phyloP scores from a whole-genome alignment of 2,797 vertebrate genomes.

The Sebastes cheni region DNA sequence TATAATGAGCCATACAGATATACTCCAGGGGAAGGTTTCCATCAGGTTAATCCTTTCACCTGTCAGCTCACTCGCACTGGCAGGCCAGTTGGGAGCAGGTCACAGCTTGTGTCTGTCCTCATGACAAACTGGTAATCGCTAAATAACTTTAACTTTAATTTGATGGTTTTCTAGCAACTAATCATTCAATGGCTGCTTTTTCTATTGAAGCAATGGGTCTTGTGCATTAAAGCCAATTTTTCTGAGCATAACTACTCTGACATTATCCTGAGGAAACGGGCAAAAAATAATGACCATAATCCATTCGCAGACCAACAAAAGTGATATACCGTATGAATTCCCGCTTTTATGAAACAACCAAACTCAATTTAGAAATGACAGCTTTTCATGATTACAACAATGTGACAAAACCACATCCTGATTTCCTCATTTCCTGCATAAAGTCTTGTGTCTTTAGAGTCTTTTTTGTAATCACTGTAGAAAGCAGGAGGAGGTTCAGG shows the following conservation, averaged over 20 bases:
- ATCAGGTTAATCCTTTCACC: conserved; percentile 60
- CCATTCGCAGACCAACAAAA: neutral
- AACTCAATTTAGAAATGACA: conserved; percentile 29
- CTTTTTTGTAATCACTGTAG: neutral
- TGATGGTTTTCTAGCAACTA: conserved; percentile 10
- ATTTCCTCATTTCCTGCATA: conserved; percentile 4
- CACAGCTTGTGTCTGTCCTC: conserved; percentile 27
- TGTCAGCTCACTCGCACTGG: conserved; percentile 40
- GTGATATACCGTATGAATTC: neutral
- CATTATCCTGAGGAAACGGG: conserved; percentile 30
- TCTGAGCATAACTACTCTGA: neutral
- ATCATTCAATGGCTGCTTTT: neutral
- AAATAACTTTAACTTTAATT: conserved; percentile 26
- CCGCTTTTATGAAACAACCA: conserved; percentile 22
- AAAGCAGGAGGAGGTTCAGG: neutral
- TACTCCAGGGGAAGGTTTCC: conserved; percentile 37
- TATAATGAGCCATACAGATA: conserved; percentile 31
- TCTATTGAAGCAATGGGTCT: neutral
- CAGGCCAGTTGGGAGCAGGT: conserved; percentile 41
- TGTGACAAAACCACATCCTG: neutral
- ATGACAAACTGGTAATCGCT: conserved; percentile 34
- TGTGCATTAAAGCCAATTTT: neutral
- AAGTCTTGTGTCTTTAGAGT: neutral
- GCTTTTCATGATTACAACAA: conserved; percentile 21
- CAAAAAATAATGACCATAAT: conserved; percentile 22